A percentile compares a stretch with the other conserved stretches of the same genome.
Evolutionary conservation across 2,113 vertebrate species (phyloP).

Genomic region (Dicaeum eximium): DNA sequence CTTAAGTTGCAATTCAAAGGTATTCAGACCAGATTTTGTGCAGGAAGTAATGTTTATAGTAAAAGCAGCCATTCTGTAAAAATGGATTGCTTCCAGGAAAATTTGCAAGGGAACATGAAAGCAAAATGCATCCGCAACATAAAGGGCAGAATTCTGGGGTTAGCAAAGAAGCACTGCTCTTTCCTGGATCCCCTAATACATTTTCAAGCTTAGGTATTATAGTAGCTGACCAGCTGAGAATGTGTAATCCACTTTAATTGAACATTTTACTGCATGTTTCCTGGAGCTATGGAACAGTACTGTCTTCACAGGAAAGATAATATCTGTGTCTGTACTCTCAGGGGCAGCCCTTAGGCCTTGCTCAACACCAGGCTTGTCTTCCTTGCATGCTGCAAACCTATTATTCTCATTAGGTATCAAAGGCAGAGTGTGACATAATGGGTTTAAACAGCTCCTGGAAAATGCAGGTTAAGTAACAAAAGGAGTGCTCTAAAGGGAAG

Average conservation of each 20-base stretch:
- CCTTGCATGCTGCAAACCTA: neutral
- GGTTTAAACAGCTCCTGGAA: neutral
- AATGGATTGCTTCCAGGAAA: neutral
- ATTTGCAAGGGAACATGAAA: neutral
- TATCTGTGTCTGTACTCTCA: conserved; percentile 16
- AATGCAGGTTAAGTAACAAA: conserved; percentile 23
- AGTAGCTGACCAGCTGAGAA: conserved; percentile 36
- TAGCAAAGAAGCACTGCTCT: neutral
- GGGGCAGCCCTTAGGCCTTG: conserved; percentile 9
- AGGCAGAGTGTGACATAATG: neutral
- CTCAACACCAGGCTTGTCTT: neutral
- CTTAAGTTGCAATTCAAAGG: neutral
- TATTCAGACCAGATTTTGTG: neutral
- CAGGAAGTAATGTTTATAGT: neutral
- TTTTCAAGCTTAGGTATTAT: conserved; percentile 7
- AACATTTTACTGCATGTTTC: conserved; percentile 37
- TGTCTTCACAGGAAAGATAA: conserved; percentile 27
- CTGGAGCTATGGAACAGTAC: neutral
- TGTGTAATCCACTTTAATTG: conserved; percentile 35
- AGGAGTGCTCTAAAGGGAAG: neutral
- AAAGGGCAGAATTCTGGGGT: neutral
- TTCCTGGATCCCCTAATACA: neutral
- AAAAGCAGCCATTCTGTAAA: neutral
- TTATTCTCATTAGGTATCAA: conserved; percentile 39
- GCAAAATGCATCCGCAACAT: neutral